Percentiles rank a stretch among this genome's conserved stretches.
These are phyloP conservation scores for Polietes domitor DNA, from an alignment of 2,888 invertebrate species.

Conservation along the genomic window DNA sequence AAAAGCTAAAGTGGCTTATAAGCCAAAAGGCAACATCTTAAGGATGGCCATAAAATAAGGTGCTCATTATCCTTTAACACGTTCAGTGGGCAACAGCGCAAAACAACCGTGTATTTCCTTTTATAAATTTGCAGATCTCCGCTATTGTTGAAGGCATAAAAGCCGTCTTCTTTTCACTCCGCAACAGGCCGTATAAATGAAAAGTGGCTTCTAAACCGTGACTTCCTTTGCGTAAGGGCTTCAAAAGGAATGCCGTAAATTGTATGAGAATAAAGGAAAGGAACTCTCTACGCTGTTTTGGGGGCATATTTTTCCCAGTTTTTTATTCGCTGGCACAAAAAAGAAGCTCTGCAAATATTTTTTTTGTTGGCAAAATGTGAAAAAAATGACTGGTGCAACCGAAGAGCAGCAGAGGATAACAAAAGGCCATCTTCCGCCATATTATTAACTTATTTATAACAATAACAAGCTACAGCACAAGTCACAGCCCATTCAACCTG, in stretches of 20 bases:
- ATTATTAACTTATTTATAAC: slow-evolving; percentile 81
- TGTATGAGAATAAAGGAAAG: slow-evolving; percentile 22
- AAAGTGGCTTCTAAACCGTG: slow-evolving; percentile 69
- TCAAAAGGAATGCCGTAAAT: slow-evolving; percentile 47
- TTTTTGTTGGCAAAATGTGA: slow-evolving; percentile 38
- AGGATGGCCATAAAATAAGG: slow-evolving; percentile 69
- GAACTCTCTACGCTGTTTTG: slow-evolving; percentile 21
- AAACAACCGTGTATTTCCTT: background rate
- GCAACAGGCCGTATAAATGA: slow-evolving; percentile 44
- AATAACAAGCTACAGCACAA: slow-evolving; percentile 73
- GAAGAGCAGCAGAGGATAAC: slow-evolving; percentile 57
- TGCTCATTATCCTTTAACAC: slow-evolving; percentile 78
- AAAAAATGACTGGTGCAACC: slow-evolving; percentile 57
- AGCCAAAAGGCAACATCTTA: slow-evolving; percentile 35
- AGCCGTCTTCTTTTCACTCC: slow-evolving; percentile 42
- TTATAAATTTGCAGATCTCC: slow-evolving; percentile 28
- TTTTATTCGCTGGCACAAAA: too few species aligned
- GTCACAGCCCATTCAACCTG: slow-evolving; percentile 56
- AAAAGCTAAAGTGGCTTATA: slow-evolving; percentile 27
- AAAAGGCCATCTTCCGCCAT: slow-evolving; percentile 80
- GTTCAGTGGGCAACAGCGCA: slow-evolving; percentile 69
- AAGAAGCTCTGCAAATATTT: slow-evolving; percentile 35
- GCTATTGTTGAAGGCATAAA: slow-evolving; percentile 42
- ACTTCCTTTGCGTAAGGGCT: slow-evolving; percentile 69
- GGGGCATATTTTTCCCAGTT: background rate